Evolutionary conservation across 2,797 vertebrate species (phyloP).

Genomic region (Melanotaenia boesemani): DNA sequence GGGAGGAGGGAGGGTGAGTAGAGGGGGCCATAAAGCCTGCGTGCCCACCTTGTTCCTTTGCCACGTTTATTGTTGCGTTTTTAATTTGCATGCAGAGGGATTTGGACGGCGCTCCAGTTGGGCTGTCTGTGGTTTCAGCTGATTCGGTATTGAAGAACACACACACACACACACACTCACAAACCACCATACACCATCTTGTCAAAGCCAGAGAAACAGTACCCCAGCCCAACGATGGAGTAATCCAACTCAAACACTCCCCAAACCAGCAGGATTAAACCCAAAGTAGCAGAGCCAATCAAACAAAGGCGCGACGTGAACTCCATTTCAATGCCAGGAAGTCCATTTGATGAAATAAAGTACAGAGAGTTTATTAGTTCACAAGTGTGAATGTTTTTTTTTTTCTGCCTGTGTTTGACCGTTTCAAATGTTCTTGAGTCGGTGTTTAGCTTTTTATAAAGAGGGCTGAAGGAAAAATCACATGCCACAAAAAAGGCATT

Average conservation of each 20-base stretch:
- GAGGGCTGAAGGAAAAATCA: not conserved
- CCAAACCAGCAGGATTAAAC: slow-evolving; percentile 82
- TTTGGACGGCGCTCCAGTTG: slow-evolving; percentile 80
- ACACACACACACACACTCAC: slow-evolving; percentile 39
- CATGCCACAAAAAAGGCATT: slow-evolving; percentile 2
- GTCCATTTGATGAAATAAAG: slow-evolving; percentile 74
- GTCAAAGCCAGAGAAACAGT: slow-evolving; percentile 74
- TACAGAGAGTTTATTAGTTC: slow-evolving; percentile 68
- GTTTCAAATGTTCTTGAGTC: slow-evolving; percentile 12
- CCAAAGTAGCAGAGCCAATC: slow-evolving; percentile 80
- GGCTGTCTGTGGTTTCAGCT: slow-evolving; percentile 82
- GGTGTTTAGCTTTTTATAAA: slow-evolving; percentile 8
- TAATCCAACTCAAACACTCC: slow-evolving; percentile 85
- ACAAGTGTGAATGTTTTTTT: slow-evolving; percentile 48
- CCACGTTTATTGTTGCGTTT: slow-evolving; percentile 85
- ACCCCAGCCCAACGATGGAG: slow-evolving; percentile 72
- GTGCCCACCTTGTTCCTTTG: slow-evolving; percentile 85
- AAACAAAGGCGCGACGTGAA: slow-evolving; percentile 78
- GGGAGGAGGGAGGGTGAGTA: slow-evolving; percentile 32
- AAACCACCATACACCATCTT: slow-evolving; percentile 63
- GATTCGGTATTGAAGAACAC: slow-evolving; percentile 74
- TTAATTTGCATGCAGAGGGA: slow-evolving; percentile 86
- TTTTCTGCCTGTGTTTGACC: slow-evolving; percentile 1
- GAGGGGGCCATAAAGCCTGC: slow-evolving; percentile 75
- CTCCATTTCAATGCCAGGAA: slow-evolving; percentile 71